Evolutionary conservation across 30 jellyfish, hydroid and myxozoan genomes (phyloP).

Genomic region (Catostylus mosaicus): DNA sequence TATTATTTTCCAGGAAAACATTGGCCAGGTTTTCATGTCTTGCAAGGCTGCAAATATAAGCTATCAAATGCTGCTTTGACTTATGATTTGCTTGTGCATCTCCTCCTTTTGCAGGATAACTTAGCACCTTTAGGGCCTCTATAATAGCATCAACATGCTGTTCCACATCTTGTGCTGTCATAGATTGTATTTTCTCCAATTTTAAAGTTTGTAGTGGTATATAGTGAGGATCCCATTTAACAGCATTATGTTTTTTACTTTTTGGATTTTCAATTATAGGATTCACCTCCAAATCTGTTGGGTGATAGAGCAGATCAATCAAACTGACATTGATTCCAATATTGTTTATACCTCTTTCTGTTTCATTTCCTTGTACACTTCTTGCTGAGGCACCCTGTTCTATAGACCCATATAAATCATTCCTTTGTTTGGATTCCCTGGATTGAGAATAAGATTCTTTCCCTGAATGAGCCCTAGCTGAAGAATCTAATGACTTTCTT

Average conservation of each 20-base stretch:
- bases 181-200: slow-evolving; percentile 21
- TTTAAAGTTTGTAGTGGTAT: slow-evolving; percentile 51
- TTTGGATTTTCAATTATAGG: slow-evolving; percentile 87
- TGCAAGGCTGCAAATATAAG: slow-evolving; percentile 62
- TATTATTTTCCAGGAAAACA: slow-evolving; percentile 51
- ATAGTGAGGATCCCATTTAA: slow-evolving; percentile 77
- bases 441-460: slow-evolving; percentile 30
- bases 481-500: slow-evolving; percentile 3
- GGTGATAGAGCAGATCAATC: slow-evolving; percentile 84
- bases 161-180: slow-evolving; percentile 50
- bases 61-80: slow-evolving; percentile 52
- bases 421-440: slow-evolving; percentile 43
- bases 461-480: neutral
- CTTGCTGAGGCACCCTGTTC: neutral
- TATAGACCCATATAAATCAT: slow-evolving; percentile 15
- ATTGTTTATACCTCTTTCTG: neutral
- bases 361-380: neutral
- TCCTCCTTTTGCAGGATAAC: slow-evolving; percentile 1
- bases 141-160: slow-evolving; percentile 34
- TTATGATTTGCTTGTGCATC: slow-evolving; percentile 20
- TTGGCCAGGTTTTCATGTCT: slow-evolving; percentile 72
- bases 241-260: slow-evolving; percentile 38
- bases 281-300: slow-evolving; percentile 75
- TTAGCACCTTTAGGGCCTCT: neutral
- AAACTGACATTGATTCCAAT: slow-evolving; percentile 62